phyloP scores from a whole-genome alignment of 1,140 invertebrate genomes.

The Oncopodura yosiiana region DNA sequence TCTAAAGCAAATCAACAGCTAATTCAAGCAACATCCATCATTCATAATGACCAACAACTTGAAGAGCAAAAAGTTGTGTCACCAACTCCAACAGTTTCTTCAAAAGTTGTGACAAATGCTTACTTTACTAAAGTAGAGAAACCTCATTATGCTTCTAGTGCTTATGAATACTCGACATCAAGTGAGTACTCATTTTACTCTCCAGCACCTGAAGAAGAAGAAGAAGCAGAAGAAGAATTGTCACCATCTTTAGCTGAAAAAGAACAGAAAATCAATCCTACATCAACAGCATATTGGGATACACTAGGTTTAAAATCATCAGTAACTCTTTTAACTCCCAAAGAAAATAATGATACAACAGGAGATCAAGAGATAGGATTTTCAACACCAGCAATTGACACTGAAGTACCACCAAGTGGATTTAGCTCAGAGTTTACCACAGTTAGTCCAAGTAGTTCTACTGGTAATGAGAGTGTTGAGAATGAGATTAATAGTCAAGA shows the following conservation, averaged over 20 bases:
- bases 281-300: slow-evolving; percentile 19
- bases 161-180: slow-evolving; percentile 17
- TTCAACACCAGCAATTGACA: slow-evolving; percentile 25
- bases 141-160: slow-evolving; percentile 25
- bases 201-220: slow-evolving; percentile 14
- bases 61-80: background rate
- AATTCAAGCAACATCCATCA: too few relatives aligned
- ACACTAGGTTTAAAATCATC: slow-evolving; percentile 16
- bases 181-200: slow-evolving; percentile 19
- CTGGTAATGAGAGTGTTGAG: background rate
- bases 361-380: slow-evolving; percentile 7
- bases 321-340: background rate
- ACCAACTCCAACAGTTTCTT: slow-evolving; percentile 4
- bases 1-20: too few relatives aligned
- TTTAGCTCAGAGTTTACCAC: background rate
- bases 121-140: slow-evolving; percentile 26
- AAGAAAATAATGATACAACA: background rate
- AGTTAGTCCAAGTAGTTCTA: background rate
- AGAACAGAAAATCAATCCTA: slow-evolving; percentile 14
- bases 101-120: slow-evolving; percentile 12
- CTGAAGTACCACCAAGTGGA: slow-evolving; percentile 12
- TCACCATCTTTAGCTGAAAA: too few relatives aligned
- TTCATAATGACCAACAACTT: background rate
- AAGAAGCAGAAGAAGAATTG: slow-evolving; percentile 14
- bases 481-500: background rate